These are phyloP conservation scores for Anarrhichthys ocellatus DNA, from an alignment of 2,113 vertebrate species.

Conservation along the genomic window DNA sequence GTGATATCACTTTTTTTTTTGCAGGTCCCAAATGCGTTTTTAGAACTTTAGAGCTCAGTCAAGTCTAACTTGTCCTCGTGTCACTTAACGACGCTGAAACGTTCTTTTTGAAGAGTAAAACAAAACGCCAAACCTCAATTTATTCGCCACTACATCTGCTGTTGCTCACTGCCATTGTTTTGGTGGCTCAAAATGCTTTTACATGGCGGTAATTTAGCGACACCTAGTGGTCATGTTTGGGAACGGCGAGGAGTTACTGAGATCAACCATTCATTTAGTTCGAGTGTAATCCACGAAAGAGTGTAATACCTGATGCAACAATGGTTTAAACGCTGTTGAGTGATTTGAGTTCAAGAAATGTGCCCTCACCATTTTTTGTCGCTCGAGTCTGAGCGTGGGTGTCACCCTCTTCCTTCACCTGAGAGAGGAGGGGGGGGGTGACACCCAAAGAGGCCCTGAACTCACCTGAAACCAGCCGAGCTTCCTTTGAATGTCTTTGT, in stretches of 20 bases:
- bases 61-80: neutral
- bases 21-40: neutral
- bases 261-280: neutral
- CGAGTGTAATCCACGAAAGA: neutral
- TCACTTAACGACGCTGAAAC: neutral
- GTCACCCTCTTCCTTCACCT: neutral
- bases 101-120: neutral
- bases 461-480: conserved; percentile 38
- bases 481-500: neutral
- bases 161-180: neutral
- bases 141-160: neutral
- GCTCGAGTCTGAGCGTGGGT: too few relatives aligned
- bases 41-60: neutral
- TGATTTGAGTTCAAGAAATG: neutral
- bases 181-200: neutral
- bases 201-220: neutral
- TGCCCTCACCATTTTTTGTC: fast-evolving
- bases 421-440: neutral
- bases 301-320: neutral
- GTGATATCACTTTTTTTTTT: neutral
- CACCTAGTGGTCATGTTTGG: conserved; percentile 21
- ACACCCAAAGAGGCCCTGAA: conserved; percentile 4
- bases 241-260: neutral
- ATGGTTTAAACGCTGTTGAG: too few relatives aligned
- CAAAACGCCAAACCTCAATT: neutral